Base-by-base conservation (phyloP, 2,888 invertebrate genomes). In the Drosophila meridionalis region DNA sequence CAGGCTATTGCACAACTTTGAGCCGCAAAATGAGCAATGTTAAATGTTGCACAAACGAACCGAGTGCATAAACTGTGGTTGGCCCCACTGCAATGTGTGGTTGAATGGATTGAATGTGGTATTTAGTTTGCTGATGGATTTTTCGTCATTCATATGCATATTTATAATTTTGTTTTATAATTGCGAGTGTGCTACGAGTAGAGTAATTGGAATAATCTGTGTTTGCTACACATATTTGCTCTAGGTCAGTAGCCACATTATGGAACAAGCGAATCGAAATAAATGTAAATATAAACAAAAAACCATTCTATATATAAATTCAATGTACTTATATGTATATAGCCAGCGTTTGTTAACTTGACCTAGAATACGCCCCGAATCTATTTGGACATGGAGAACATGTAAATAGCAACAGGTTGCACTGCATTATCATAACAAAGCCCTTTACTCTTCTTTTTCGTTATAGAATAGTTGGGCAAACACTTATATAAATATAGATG, bases 21-120 rank as follows among this genome's bases (percentile, higher is more conserved):
- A 57, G 71, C 77, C 77, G 42, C 77, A 77, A 76, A 65, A 32
- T 43, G 43, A 56, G 60, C 59, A 80, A 62, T 76, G 38, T 52
- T 43, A 32, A 70, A 76, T 70, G 57, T 59, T 55, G 50, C 59
- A 75, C 70, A 75, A 57, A 53, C 60, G 52, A 80, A 66, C 52
- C 28, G 43, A 60, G 52, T 53, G 58, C 53, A 75, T 61, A 64
- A 32, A 42, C 42, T 38, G 32, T 38, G 64, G 53, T 42, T 74
- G 36, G 50, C 40, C 36, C 32, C 28, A 53, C 52, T 45, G 43
- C 61, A 59, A 53, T 47, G 63, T 55, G 48, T 61, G 64, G 20
- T 52, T 73, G 36, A 26, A 48, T 28, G 48, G 59, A 50, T 14
- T 36, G 53, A 14, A 12, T 38, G 14, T 28, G 55, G 55, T 14